Evolutionary conservation across 1,140 invertebrate genomes (phyloP).

Genomic region (Ceratoteleas bidentatus): DNA sequence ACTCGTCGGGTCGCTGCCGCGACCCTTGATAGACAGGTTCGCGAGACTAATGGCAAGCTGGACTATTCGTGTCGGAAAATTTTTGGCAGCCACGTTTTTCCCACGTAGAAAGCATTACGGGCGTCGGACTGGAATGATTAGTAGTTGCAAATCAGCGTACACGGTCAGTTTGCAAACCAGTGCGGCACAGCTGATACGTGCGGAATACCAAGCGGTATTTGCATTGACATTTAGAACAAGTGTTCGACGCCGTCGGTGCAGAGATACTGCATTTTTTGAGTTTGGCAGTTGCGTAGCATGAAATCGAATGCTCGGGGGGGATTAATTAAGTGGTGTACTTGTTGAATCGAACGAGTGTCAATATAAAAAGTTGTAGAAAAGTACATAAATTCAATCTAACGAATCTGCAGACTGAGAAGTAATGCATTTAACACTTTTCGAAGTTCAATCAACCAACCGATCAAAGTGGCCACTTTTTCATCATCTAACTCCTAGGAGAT

Average conservation of each 20-base stretch:
- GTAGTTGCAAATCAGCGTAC: neutral
- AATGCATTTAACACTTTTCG: too few species aligned
- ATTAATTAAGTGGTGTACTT: too few species aligned
- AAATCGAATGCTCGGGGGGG: too few species aligned
- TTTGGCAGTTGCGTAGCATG: neutral
- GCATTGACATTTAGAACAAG: neutral
- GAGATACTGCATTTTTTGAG: neutral
- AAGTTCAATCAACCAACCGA: too few species aligned
- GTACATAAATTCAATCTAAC: too few species aligned
- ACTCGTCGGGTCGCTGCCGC: too few species aligned
- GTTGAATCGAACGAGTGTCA: too few species aligned
- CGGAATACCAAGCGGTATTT: neutral
- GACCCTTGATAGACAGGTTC: neutral
- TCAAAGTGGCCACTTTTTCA: too few species aligned
- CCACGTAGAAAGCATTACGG: neutral
- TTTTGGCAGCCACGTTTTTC: neutral
- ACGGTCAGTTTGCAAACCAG: neutral
- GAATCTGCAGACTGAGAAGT: too few species aligned
- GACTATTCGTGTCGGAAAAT: neutral
- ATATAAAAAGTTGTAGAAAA: too few species aligned
- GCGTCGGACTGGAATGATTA: neutral
- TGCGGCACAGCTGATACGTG: neutral
- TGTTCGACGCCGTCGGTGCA: neutral
- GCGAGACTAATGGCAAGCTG: neutral
- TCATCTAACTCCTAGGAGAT: too few species aligned